Conservation (phyloP, 64 coral and sea anemone genomes). For the Astreopora myriophthalma region DNA sequence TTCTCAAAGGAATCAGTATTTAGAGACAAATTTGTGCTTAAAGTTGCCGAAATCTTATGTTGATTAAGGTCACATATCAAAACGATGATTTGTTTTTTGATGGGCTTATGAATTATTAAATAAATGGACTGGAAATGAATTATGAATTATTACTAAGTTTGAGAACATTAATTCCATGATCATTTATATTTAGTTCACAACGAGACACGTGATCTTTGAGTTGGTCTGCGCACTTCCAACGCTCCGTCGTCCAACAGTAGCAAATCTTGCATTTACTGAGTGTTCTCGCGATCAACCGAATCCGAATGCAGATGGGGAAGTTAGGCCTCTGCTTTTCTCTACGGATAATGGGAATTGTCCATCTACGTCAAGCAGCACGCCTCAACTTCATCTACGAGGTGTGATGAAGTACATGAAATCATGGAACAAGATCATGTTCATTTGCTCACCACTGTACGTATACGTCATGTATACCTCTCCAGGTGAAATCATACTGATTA, state of each 20-base stretch:
- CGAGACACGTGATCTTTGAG: constrained; percentile 85
- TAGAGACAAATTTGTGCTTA: no score
- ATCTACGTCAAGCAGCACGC: not conserved
- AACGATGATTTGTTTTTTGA: no score
- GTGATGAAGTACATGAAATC: constrained; percentile 82
- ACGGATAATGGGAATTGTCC: not conserved
- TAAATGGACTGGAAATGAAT: no score
- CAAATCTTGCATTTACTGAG: not conserved
- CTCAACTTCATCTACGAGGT: constrained; percentile 72
- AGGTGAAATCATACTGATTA: no score
- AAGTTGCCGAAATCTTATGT: no score
- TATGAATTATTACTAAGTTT: no score
- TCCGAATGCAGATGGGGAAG: not conserved
- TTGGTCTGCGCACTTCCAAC: constrained; percentile 75
- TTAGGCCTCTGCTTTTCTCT: not conserved
- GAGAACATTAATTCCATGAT: no score
- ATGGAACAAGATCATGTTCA: constrained; percentile 89
- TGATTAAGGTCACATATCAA: no score
- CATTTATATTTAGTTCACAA: constrained; percentile 57
- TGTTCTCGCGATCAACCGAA: not conserved
- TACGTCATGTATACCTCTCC: not conserved
- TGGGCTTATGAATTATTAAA: no score
- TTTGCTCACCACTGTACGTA: constrained; percentile 89
- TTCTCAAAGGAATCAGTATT: no score
- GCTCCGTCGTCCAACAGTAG: constrained; percentile 11